Evolutionary conservation across 1,140 invertebrate genomes (phyloP), one percentile per base, ranked within the genome.

Genomic region (Drosophila rhopaloa): DNA sequence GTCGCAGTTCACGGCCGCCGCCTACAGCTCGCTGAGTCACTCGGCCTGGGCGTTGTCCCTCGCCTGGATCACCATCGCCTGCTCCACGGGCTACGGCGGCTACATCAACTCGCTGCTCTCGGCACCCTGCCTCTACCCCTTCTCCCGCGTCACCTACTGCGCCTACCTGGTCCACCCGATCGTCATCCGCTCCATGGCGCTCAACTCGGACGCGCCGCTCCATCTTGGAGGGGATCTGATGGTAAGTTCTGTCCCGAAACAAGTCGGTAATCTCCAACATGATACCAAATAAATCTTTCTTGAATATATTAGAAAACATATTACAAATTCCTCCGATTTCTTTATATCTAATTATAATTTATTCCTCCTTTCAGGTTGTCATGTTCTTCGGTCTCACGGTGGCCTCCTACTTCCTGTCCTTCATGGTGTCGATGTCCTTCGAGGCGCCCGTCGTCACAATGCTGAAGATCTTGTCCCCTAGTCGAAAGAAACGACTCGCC

Each of bases 41-140:
- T 96, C 96, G 48, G 94, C 96, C 13, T 98, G 97, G 97, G 96
- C 97, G 8, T 77, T 97, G 6, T 95, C 95, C 16, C 91, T 98
- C 13, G 94, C 96, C 0, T 98, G 97, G 97, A 95, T 98, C 72
- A 96, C 97, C 8, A 94, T 98, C 61, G 97, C 97, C 1, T 98
- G 97, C 86, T 96, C 96, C 19, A 97, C 96, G 29, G 97, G 97
- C 61, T 95, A 97, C 92, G 97, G 97, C 93, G 97, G 96, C 63
- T 96, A 95, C 89, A 94, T 97, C 13, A 95, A 96, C 44, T 93
- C 93, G 27, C 93, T 97, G 79, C 93, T 97, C 6, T 96, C 96
- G n/a, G 94, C 95, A 27, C 95, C 96, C 24, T 94, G 96, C 55
- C 92, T 97, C 8, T 97, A 97, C 92, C 96, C 96, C 56, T 96